Percentiles rank a stretch among this genome's conserved stretches.
Conservation (phyloP, 1,140 invertebrate species). For the Bathynomus jamesi region DNA sequence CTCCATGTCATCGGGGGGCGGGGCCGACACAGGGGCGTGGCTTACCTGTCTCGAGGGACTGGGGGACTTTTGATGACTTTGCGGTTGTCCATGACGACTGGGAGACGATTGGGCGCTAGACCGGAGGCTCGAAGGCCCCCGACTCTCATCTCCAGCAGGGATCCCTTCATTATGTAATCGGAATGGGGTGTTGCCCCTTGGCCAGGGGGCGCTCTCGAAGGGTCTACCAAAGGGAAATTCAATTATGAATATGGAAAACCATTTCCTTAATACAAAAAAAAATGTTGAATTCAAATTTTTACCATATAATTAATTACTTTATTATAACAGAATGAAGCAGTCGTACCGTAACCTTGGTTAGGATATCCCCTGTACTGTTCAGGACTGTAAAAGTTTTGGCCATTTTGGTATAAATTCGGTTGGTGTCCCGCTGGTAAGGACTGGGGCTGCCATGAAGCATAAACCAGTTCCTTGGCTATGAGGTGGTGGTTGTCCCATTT, state of each 20-base stretch:
- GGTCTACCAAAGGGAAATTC: too few species aligned
- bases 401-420: constrained; percentile 25
- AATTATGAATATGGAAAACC: too few species aligned
- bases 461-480: not conserved
- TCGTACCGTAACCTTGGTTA: constrained; percentile 18
- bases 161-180: constrained; percentile 27
- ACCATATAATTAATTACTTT: too few species aligned
- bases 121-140: constrained; percentile 23
- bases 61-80: constrained; percentile 24
- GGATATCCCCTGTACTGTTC: constrained; percentile 29
- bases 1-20: constrained; percentile 71
- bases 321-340: too few species aligned
- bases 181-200: constrained; percentile 26
- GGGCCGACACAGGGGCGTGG: constrained; percentile 55
- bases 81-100: constrained; percentile 24
- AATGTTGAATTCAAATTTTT: too few species aligned
- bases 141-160: constrained; percentile 9
- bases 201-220: constrained; percentile 24
- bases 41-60: constrained; percentile 40
- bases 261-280: too few species aligned
- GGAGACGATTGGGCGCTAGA: constrained; percentile 36
- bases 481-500: not conserved
- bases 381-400: constrained; percentile 28
- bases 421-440: constrained; percentile 21
- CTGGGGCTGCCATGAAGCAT: constrained; percentile 19